phyloP scores from a whole-genome alignment of 2,113 vertebrate species.

The Vulpes ferrilata region DNA sequence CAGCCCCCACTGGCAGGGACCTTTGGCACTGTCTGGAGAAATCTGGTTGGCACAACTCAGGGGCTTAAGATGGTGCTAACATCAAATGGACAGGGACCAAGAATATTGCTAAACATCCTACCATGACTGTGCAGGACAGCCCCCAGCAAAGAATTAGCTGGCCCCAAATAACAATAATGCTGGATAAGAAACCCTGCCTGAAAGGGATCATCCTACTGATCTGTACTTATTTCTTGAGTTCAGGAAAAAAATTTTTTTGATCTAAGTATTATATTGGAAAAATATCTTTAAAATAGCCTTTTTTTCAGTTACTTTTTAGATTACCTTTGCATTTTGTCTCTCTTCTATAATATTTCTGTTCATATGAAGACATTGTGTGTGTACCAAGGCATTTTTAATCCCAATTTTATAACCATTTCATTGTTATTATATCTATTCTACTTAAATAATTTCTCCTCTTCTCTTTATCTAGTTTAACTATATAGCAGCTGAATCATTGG shows the following conservation, averaged over 20 bases:
- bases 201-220: neutral
- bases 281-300: neutral
- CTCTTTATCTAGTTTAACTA: neutral
- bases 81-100: neutral
- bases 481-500: neutral
- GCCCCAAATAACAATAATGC: neutral
- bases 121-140: neutral
- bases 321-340: neutral
- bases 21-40: neutral
- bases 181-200: neutral
- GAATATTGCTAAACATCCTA: neutral
- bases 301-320: neutral
- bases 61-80: neutral
- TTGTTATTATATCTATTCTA: constrained; percentile 21
- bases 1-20: neutral
- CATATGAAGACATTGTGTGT: neutral
- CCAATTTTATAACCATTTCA: neutral
- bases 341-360: neutral
- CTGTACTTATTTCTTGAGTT: neutral
- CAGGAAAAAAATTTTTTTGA: neutral
- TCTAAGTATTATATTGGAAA: neutral
- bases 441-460: neutral
- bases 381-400: neutral
- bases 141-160: neutral
- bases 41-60: neutral